Evolutionary conservation across 1,140 invertebrate species (phyloP).

Genomic region (Anadara kagoshimensis): DNA sequence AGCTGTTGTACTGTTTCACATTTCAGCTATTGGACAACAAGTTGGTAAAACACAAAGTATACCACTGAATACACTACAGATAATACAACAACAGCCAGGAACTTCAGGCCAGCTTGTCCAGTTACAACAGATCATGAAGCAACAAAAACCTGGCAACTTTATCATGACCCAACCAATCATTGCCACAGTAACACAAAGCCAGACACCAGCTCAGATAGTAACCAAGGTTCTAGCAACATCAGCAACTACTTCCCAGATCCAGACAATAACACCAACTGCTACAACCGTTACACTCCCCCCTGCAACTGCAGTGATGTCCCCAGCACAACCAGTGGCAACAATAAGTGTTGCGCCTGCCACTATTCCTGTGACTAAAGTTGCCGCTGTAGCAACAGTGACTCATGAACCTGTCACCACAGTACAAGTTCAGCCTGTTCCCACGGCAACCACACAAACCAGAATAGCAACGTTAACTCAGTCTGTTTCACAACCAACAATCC

Average conservation of each 20-base stretch:
- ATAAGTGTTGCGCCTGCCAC: slow-evolving; percentile 41
- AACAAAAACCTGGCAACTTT: slow-evolving; percentile 47
- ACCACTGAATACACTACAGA: slow-evolving; percentile 50
- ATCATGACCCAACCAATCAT: slow-evolving; percentile 64
- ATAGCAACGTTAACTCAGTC: slow-evolving; percentile 38
- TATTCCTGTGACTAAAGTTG: slow-evolving; percentile 32
- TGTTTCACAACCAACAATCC: slow-evolving; percentile 39
- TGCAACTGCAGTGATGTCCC: slow-evolving; percentile 23
- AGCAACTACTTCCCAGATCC: slow-evolving; percentile 48
- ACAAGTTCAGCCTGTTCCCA: slow-evolving; percentile 50
- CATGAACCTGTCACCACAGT: slow-evolving; percentile 36
- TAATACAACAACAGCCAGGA: slow-evolving; percentile 51
- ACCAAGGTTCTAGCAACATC: slow-evolving; percentile 54
- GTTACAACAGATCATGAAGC: slow-evolving; percentile 64
- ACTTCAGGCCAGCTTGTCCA: slow-evolving; percentile 43
- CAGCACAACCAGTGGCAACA: slow-evolving; percentile 34
- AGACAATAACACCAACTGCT: slow-evolving; percentile 51
- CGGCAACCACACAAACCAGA: slow-evolving; percentile 28
- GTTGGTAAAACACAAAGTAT: slow-evolving; percentile 34
- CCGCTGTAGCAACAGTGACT: slow-evolving; percentile 33
- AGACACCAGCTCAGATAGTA: slow-evolving; percentile 54
- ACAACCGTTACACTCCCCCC: slow-evolving; percentile 18
- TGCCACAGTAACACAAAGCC: slow-evolving; percentile 59
- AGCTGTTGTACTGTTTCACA: not conserved
- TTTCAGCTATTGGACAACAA: slow-evolving; percentile 38